Percentiles rank a stretch among this genome's conserved stretches.
Evolutionary conservation across 2,888 invertebrate species (phyloP).

Genomic region (Globia sparganii): DNA sequence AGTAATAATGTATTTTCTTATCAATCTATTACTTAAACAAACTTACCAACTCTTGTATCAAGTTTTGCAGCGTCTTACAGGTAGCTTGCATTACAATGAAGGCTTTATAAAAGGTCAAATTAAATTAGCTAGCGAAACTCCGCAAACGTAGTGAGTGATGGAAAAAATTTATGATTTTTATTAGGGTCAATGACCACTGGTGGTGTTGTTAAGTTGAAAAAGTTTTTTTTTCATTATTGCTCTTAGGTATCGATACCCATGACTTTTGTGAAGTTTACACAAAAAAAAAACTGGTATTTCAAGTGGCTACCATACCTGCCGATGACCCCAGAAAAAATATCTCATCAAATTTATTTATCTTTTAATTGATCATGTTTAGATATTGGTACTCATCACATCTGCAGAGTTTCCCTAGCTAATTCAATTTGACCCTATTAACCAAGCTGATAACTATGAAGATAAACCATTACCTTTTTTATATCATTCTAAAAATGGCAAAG

Average conservation of each 20-base stretch:
- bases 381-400: background rate
- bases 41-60: constrained; percentile 16
- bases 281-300: background rate
- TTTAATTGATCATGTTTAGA: no score
- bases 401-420: background rate
- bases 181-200: background rate
- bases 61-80: no score
- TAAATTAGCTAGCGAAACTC: background rate
- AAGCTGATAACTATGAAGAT: background rate
- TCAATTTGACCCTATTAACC: background rate
- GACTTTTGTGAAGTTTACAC: no score
- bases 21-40: constrained; percentile 3
- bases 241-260: background rate
- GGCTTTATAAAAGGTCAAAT: background rate
- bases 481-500: background rate
- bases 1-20: constrained; percentile 8
- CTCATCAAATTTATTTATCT: no score
- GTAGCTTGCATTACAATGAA: background rate
- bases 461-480: background rate
- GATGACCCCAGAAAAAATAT: no score
- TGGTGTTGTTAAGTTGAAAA: background rate
- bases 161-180: background rate
- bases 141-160: background rate
- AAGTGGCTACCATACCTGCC: no score
- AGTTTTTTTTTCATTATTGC: background rate